Percentiles rank a stretch among this genome's conserved stretches.
Conservation (phyloP, 2,888 invertebrate species). For the Himalopsyche kuldschensis region DNA sequence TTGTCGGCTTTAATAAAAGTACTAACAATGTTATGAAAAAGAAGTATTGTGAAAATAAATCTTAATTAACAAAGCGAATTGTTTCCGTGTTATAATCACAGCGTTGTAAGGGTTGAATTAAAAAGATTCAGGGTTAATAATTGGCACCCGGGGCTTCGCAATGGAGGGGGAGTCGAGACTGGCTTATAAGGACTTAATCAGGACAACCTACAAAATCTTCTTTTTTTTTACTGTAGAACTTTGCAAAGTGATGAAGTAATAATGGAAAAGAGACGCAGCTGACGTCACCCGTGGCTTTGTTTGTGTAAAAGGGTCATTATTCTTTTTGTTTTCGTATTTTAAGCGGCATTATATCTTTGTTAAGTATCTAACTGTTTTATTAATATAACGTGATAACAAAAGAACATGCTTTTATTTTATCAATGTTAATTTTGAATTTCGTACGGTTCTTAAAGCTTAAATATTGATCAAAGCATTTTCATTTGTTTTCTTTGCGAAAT, state of each 20-base stretch:
- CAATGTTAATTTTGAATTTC: not conserved
- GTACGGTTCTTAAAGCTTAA: no score
- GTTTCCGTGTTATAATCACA: not conserved
- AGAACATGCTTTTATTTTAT: not conserved
- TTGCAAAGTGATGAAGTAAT: not conserved
- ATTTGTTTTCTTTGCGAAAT: no score
- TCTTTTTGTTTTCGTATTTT: not conserved
- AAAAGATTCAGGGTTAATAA: conserved; percentile 30
- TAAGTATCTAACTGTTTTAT: not conserved
- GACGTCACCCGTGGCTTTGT: not conserved
- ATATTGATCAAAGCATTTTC: no score
- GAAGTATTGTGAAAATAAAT: not conserved
- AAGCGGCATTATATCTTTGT: not conserved
- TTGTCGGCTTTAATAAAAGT: no score
- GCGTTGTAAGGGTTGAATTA: conserved; percentile 17
- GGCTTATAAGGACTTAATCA: conserved; percentile 32
- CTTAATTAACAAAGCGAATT: not conserved
- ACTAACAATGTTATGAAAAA: no score
- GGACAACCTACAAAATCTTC: not conserved
- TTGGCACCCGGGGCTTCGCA: conserved; percentile 15
- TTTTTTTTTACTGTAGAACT: not conserved
- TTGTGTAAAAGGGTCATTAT: not conserved
- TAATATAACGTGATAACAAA: not conserved
- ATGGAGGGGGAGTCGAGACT: conserved; percentile 6
- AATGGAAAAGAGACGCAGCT: not conserved